Conservation (phyloP, 2,888 invertebrate species). For the Andrena flavipes region DNA sequence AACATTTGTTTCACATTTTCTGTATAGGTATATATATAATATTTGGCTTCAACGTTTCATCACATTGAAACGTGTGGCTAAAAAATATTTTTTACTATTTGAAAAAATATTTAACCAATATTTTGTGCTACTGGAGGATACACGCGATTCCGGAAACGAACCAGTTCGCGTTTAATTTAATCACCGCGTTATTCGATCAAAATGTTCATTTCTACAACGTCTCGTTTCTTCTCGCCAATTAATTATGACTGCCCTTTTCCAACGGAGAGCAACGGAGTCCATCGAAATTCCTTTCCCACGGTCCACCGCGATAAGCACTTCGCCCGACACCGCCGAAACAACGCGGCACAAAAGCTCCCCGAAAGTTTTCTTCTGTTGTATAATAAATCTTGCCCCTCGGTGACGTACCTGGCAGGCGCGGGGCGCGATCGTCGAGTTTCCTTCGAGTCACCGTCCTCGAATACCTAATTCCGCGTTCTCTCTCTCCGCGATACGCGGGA, state of each 20-base stretch:
- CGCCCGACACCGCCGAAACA: conserved; percentile 8
- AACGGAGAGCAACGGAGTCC: background rate
- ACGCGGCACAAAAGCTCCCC: conserved; percentile 29
- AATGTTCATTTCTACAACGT: background rate
- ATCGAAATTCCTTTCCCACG: background rate
- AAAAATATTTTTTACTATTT: no score
- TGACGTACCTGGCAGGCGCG: conserved; percentile 16
- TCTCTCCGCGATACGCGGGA: background rate
- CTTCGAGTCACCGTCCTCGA: conserved; percentile 49
- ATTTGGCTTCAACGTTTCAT: no score
- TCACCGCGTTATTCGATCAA: conserved; percentile 9
- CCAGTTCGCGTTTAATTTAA: background rate
- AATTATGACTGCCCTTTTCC: conserved; percentile 4
- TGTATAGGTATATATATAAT: no score
- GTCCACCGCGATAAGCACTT: conserved; percentile 21
- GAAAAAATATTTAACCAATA: no score
- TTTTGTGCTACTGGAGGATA: no score
- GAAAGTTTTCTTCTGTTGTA: conserved; percentile 37
- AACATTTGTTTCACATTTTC: no score
- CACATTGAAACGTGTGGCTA: no score
- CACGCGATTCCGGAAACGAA: background rate
- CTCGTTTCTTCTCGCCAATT: background rate
- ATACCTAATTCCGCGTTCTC: conserved; percentile 53
- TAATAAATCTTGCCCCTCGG: conserved; percentile 39
- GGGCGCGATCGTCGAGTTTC: conserved; percentile 35